Evolutionary conservation across 2,888 invertebrate species (phyloP).

Genomic region (Drosophila cognata): DNA sequence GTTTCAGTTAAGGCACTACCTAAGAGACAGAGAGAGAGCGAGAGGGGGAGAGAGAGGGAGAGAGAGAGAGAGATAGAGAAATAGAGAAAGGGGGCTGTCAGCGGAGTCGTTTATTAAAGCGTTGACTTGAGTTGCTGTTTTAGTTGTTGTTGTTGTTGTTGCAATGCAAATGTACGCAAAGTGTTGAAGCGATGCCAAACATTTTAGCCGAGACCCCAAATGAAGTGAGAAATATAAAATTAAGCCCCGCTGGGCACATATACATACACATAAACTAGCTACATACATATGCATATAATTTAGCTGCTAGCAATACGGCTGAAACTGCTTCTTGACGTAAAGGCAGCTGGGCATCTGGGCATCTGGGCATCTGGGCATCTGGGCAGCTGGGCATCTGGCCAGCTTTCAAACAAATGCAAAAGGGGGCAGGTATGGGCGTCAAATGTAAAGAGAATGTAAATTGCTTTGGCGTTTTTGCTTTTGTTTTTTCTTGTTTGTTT

Average conservation of each 20-base stretch:
- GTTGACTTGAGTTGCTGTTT: slow-evolving; percentile 23
- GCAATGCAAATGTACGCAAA: slow-evolving; percentile 72
- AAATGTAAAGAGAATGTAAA: slow-evolving; percentile 72
- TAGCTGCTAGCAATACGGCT: neutral
- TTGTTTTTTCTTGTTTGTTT: slow-evolving; percentile 6
- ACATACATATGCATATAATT: neutral
- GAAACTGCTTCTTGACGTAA: slow-evolving; percentile 28
- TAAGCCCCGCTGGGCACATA: slow-evolving; percentile 35
- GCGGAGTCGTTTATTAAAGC: slow-evolving; percentile 51
- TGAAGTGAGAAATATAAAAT: slow-evolving; percentile 78
- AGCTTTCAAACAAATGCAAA: slow-evolving; percentile 12
- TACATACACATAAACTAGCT: neutral
- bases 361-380: neutral
- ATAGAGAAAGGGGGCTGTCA: neutral
- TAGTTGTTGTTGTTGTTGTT: slow-evolving; percentile 31
- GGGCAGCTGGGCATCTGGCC: neutral
- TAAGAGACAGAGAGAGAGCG: too few relatives aligned
- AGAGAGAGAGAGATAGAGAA: neutral
- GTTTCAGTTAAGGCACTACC: slow-evolving; percentile 6
- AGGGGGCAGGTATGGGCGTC: slow-evolving; percentile 11
- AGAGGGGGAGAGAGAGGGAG: neutral
- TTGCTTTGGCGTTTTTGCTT: slow-evolving; percentile 49
- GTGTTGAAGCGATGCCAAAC: slow-evolving; percentile 59
- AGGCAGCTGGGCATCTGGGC: slow-evolving; percentile 1
- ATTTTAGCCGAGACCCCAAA: slow-evolving; percentile 59